Percentiles rank a stretch among this genome's conserved stretches.
Evolutionary conservation across 2,113 vertebrate genomes (phyloP).

Genomic region (Malurus melanocephalus): DNA sequence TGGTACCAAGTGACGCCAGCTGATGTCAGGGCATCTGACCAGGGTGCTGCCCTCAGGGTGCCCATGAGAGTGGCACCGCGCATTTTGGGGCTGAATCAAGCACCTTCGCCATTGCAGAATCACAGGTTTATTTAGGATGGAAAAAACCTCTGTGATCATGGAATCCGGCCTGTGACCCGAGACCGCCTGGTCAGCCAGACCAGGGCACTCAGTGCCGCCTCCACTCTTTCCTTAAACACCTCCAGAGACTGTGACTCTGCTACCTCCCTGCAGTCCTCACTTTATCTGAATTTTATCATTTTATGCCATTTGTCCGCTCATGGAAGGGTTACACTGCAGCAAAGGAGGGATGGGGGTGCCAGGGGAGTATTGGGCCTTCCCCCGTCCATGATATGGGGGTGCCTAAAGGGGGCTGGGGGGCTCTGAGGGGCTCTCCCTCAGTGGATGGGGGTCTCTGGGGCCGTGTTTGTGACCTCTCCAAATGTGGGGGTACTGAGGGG

Average conservation of each 20-base stretch:
- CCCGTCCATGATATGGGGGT: rapidly evolving
- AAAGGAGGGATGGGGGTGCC: rapidly evolving
- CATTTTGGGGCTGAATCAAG: not conserved
- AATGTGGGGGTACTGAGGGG: rapidly evolving
- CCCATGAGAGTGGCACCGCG: rapidly evolving
- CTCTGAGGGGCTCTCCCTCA: too few relatives aligned
- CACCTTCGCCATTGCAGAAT: rapidly evolving
- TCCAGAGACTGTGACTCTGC: rapidly evolving
- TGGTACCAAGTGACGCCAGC: not conserved
- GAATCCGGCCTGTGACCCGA: not conserved
- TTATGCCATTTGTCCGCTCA: not conserved
- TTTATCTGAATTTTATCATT: not conserved
- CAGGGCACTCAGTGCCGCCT: not conserved
- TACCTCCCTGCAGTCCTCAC: not conserved
- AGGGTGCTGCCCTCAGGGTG: not conserved
- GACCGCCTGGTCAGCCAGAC: not conserved
- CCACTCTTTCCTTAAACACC: not conserved
- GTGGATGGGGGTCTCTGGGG: too few relatives aligned
- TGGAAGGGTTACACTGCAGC: not conserved
- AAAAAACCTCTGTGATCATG: not conserved
- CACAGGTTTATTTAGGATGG: not conserved
- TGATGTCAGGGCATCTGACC: not conserved
- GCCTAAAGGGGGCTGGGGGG: too few relatives aligned
- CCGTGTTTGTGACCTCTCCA: too few relatives aligned
- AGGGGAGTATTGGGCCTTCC: rapidly evolving